Percentiles rank a stretch among this genome's conserved stretches.
These are phyloP conservation scores for Caenorhabditis plicata DNA, from an alignment of 2,888 invertebrate genomes.

Conservation along the genomic window DNA sequence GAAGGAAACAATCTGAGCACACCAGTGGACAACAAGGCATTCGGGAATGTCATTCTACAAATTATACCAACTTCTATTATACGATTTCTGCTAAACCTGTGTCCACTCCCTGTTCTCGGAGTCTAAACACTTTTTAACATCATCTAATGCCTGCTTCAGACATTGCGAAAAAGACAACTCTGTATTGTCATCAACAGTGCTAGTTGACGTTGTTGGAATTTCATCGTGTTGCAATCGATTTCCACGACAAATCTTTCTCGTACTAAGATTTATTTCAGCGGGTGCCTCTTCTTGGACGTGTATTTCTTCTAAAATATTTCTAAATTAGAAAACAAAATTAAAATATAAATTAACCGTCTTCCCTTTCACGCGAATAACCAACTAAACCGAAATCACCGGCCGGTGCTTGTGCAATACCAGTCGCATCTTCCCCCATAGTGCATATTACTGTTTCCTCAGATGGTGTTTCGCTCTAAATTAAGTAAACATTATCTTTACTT, in stretches of 20 bases:
- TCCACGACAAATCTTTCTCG: not conserved
- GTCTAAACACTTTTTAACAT: constrained; percentile 15
- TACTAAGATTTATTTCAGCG: constrained; percentile 17
- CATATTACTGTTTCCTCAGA: constrained; percentile 25
- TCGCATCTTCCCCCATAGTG: constrained; percentile 38
- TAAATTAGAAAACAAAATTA: too few species aligned
- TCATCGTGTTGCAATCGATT: constrained; percentile 1
- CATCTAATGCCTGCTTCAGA: constrained; percentile 11
- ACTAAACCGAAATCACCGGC: constrained; percentile 20
- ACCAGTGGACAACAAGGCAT: constrained; percentile 43
- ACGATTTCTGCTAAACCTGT: not conserved
- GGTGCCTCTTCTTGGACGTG: constrained; percentile 28
- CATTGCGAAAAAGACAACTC: constrained; percentile 9
- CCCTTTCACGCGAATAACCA: constrained; percentile 18
- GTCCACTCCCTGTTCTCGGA: constrained; percentile 9
- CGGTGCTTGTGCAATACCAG: constrained; percentile 19
- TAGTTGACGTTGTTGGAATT: not conserved
- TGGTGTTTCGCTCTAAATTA: constrained; percentile 31
- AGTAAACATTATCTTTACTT: too few species aligned
- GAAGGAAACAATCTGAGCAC: constrained; percentile 44
- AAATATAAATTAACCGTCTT: constrained; percentile 12
- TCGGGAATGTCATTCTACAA: constrained; percentile 32
- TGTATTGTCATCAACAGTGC: too few species aligned
- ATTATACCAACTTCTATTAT: not conserved
- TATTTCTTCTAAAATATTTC: too few species aligned